phyloP scores from a whole-genome alignment of 2,888 invertebrate genomes.

The Rhogogaster chlorosoma region DNA sequence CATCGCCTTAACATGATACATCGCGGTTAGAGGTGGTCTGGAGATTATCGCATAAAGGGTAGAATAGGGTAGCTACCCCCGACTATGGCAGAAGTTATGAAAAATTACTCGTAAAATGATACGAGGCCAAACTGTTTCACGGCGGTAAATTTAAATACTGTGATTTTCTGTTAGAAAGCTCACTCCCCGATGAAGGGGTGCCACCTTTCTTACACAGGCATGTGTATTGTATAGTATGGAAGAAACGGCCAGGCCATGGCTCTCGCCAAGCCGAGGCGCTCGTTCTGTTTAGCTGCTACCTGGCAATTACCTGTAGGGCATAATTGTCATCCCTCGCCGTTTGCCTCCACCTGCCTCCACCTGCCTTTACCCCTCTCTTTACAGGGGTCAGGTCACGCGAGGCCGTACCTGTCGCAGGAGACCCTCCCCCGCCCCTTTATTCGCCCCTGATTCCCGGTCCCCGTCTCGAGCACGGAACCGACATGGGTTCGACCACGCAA shows the following conservation, averaged over 20 bases:
- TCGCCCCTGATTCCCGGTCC: conserved; percentile 39
- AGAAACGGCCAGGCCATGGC: background rate
- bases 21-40: background rate
- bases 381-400: conserved; percentile 75
- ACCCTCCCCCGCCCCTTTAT: conserved; percentile 72
- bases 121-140: conserved; percentile 45
- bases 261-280: conserved; percentile 62
- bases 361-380: conserved; percentile 44
- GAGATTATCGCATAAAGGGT: conserved; percentile 18
- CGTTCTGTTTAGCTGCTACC: conserved; percentile 74
- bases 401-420: conserved; percentile 77
- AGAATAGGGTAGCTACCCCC: background rate
- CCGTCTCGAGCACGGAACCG: conserved; percentile 41
- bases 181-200: conserved; percentile 43
- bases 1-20: background rate
- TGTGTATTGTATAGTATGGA: background rate
- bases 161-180: conserved; percentile 45
- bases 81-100: background rate
- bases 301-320: conserved; percentile 75
- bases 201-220: background rate
- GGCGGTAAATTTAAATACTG: conserved; percentile 42
- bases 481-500: conserved; percentile 69
- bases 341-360: conserved; percentile 51
- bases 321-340: conserved; percentile 75
- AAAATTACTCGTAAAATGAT: conserved; percentile 31